phyloP scores from a whole-genome alignment of 92 coral and sea anemone genomes.

The Parazoanthus atlanticus region DNA sequence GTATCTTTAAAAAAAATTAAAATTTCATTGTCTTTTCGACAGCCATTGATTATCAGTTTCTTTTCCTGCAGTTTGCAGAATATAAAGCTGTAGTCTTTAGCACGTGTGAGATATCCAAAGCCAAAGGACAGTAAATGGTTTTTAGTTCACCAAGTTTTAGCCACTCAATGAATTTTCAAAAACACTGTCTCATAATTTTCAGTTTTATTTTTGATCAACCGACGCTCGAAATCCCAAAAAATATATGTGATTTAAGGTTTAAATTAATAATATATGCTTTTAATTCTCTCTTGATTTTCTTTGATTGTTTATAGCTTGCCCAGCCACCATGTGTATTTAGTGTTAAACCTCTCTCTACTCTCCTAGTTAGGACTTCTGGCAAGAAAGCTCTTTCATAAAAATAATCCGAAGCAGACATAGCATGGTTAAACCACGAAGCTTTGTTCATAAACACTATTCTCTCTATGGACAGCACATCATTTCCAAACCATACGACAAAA shows the following conservation, averaged over 20 bases:
- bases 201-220: not conserved
- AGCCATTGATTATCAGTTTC: not conserved
- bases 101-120: not conserved
- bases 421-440: constrained; percentile 5
- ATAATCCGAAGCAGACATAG: not conserved
- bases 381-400: constrained; percentile 3
- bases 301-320: constrained; percentile 19
- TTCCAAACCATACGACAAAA: constrained; percentile 66
- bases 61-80: not conserved
- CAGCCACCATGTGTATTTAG: constrained; percentile 49
- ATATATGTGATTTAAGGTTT: not conserved
- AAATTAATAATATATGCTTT: not conserved
- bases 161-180: not conserved
- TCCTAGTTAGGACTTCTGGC: constrained; percentile 15
- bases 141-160: not conserved
- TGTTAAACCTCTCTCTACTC: constrained; percentile 47
- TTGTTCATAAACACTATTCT: constrained; percentile 41
- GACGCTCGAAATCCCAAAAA: not conserved
- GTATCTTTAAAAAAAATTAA: no score
- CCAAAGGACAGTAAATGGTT: not conserved
- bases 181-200: not conserved
- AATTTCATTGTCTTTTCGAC: not conserved
- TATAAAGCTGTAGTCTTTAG: not conserved
- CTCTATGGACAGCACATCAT: constrained; percentile 5
- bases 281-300: not conserved